These are phyloP conservation scores for Bos indicus DNA, from an alignment of 2,113 vertebrate genomes.

Conservation along the genomic window DNA sequence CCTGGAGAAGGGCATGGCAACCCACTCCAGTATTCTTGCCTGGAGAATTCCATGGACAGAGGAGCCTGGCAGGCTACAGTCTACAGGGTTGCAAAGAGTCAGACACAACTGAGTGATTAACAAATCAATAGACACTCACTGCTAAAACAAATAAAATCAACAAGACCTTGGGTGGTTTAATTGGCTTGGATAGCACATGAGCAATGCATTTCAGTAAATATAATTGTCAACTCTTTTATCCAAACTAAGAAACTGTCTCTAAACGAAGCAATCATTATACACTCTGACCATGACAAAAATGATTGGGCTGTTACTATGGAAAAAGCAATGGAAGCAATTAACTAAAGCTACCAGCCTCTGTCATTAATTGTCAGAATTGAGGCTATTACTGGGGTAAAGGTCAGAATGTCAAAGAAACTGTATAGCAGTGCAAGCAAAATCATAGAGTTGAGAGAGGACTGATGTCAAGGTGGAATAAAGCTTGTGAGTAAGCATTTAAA, in stretches of 20 bases:
- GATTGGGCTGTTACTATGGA: slow-evolving; percentile 2
- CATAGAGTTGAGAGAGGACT: background rate
- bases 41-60: background rate
- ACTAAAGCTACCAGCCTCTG: background rate
- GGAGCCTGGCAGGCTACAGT: background rate
- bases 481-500: background rate
- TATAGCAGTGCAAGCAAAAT: background rate
- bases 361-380: slow-evolving; percentile 28
- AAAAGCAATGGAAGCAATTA: slow-evolving; percentile 55
- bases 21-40: background rate
- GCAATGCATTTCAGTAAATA: slow-evolving; percentile 10
- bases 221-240: slow-evolving; percentile 26
- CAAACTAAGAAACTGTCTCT: slow-evolving; percentile 39
- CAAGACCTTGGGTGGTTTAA: background rate
- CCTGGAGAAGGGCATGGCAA: background rate
- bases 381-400: background rate
- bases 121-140: background rate
- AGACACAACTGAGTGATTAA: background rate
- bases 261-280: slow-evolving; percentile 54
- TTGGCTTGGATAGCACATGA: background rate
- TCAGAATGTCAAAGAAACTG: background rate
- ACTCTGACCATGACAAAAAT: background rate
- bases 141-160: background rate
- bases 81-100: background rate
- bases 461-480: background rate